A percentile compares a stretch with the other conserved stretches of the same genome.
These are phyloP conservation scores for Connochaetes taurinus DNA, from an alignment of 2,113 vertebrate genomes.

Conservation along the genomic window DNA sequence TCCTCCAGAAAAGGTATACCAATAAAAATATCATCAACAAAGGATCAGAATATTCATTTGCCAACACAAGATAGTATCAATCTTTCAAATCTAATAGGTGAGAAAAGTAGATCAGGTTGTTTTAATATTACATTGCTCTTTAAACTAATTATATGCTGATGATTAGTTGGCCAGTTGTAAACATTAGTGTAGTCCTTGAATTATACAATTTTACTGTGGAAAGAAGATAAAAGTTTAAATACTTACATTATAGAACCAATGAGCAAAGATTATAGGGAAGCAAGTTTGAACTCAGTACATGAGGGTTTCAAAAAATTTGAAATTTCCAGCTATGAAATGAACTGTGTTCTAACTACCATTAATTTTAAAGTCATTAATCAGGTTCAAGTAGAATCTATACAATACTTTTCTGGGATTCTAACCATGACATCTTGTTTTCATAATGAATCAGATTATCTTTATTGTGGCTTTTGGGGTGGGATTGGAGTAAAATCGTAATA, in stretches of 20 bases:
- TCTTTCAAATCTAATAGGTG: neutral
- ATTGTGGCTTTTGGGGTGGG: neutral
- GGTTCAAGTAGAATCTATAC: neutral
- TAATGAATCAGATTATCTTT: neutral
- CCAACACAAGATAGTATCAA: neutral
- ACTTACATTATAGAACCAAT: neutral
- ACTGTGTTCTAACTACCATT: neutral
- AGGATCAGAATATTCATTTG: neutral
- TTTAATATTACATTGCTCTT: neutral
- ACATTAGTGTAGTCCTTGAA: neutral
- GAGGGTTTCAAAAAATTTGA: neutral
- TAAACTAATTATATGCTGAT: neutral
- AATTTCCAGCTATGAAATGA: neutral
- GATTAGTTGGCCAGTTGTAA: neutral
- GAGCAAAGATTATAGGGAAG: neutral
- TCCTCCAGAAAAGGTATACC: neutral
- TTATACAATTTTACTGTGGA: neutral
- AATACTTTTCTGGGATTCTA: neutral
- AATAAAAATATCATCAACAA: neutral
- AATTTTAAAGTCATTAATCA: neutral
- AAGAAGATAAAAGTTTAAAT: neutral
- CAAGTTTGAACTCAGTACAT: neutral
- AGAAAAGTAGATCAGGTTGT: neutral
- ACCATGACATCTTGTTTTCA: neutral
- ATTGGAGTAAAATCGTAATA: neutral